A percentile compares a stretch with the other conserved stretches of the same genome.
Conservation (phyloP, 2,797 vertebrate species). For the Gorsachius magnificus region DNA sequence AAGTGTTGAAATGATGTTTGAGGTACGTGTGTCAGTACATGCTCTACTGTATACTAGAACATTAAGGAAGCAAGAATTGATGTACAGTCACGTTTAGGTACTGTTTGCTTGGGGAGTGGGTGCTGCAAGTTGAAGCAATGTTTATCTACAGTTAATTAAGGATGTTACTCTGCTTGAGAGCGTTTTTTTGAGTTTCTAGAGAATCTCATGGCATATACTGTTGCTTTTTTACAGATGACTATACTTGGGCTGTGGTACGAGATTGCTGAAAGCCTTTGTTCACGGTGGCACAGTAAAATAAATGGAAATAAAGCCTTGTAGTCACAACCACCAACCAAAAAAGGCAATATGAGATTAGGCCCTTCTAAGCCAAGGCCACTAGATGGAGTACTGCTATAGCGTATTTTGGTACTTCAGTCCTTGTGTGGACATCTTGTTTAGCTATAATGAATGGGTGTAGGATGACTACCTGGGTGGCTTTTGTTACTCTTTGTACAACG, state of each 20-base stretch:
- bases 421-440: not conserved
- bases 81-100: not conserved
- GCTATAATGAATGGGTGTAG: not conserved
- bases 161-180: not conserved
- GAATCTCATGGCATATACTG: not conserved
- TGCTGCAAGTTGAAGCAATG: not conserved
- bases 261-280: not conserved
- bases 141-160: not conserved
- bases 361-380: conserved; percentile 27
- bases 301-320: not conserved
- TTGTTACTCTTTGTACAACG: not conserved
- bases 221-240: not conserved
- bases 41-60: not conserved
- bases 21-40: not conserved
- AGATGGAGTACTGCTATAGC: conserved; percentile 55
- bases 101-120: not conserved
- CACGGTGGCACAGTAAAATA: not conserved
- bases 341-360: not conserved
- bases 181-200: not conserved
- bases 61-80: not conserved
- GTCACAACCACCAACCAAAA: not conserved
- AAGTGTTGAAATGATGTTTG: not conserved
- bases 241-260: not conserved
- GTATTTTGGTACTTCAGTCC: not conserved
- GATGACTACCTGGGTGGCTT: conserved; percentile 8